phyloP scores from a whole-genome alignment of 2,113 vertebrate species.

The Fukomys damarensis region DNA sequence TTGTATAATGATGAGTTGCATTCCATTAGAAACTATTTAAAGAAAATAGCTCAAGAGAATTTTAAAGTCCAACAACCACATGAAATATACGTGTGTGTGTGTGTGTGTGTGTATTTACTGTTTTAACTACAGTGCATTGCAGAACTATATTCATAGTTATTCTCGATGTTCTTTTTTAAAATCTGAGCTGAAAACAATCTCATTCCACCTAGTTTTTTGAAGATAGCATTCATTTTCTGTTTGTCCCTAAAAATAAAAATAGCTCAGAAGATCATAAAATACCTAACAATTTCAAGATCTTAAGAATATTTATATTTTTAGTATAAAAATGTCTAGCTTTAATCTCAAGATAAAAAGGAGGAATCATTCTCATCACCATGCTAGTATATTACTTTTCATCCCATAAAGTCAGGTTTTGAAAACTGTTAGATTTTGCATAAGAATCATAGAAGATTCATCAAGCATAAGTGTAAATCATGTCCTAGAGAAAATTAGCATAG shows the following conservation, averaged over 20 bases:
- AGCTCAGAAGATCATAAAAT: not conserved
- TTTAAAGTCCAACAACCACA: not conserved
- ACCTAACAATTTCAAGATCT: not conserved
- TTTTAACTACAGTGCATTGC: not conserved
- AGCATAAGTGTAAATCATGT: not conserved
- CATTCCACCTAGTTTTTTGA: not conserved
- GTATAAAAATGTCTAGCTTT: not conserved
- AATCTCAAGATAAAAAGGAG: not conserved
- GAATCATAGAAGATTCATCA: not conserved
- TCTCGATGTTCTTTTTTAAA: not conserved
- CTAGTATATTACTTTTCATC: not conserved
- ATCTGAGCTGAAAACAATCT: not conserved
- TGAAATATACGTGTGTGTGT: not conserved
- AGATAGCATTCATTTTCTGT: not conserved
- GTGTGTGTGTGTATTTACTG: not conserved
- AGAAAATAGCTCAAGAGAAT: not conserved
- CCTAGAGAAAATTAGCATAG: not conserved
- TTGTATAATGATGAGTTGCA: not conserved
- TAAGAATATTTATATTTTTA: not conserved
- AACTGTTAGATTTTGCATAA: not conserved
- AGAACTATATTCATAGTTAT: not conserved
- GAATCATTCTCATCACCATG: not conserved
- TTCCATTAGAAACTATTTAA: not conserved
- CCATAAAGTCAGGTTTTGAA: not conserved
- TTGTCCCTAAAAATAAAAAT: conserved; percentile 9